Conservation (phyloP, 2,113 vertebrate genomes). For the Empidonax alnorum region DNA sequence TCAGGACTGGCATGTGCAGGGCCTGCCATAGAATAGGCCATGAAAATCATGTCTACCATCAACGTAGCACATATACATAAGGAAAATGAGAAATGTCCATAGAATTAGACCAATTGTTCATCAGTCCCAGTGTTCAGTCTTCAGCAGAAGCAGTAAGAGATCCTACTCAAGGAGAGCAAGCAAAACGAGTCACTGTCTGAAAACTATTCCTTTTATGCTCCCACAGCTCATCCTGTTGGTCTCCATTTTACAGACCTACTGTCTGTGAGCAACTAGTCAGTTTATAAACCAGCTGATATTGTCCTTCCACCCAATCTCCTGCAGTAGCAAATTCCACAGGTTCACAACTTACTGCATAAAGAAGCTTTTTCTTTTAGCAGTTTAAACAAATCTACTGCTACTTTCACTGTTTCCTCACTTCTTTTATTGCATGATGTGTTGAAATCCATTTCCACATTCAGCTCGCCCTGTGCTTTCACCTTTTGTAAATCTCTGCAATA, state of each 20-base stretch:
- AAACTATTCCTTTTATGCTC: background rate
- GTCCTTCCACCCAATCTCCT: background rate
- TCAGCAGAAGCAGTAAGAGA: background rate
- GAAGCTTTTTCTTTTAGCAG: background rate
- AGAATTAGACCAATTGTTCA: background rate
- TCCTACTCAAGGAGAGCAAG: background rate
- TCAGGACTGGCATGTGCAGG: background rate
- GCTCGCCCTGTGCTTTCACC: background rate
- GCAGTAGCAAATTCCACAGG: background rate
- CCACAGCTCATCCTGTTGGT: background rate
- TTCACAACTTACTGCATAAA: background rate
- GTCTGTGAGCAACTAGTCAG: fast-evolving
- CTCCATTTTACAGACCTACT: background rate
- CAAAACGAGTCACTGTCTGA: background rate
- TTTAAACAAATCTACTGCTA: background rate
- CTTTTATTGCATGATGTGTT: background rate
- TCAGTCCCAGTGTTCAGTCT: background rate
- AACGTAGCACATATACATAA: background rate
- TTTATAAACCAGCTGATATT: background rate
- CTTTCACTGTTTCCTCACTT: background rate
- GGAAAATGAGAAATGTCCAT: background rate
- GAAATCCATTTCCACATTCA: background rate
- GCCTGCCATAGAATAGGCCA: background rate
- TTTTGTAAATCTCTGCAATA: background rate
- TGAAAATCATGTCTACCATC: background rate